phyloP scores from a whole-genome alignment of 2,888 invertebrate genomes.

The Kuschelorhynchus macadamiae region DNA sequence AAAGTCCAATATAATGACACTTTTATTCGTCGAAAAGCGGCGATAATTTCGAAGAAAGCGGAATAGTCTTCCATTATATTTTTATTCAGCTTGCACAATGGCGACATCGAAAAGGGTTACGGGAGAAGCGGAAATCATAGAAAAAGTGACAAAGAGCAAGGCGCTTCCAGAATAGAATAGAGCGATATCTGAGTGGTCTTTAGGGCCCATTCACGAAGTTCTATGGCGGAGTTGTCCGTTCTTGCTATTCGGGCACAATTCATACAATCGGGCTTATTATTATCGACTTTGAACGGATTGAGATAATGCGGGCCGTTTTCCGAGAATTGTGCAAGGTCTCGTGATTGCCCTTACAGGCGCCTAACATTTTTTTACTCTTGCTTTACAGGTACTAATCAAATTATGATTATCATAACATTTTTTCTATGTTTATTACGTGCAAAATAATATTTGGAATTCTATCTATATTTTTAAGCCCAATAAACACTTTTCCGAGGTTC shows the following conservation, averaged over 20 bases:
- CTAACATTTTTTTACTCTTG: too few species aligned
- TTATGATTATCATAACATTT: too few species aligned
- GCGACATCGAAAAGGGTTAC: conserved; percentile 65
- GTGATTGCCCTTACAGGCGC: too few species aligned
- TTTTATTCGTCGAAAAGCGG: background rate
- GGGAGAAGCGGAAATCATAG: conserved; percentile 66
- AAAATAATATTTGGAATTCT: too few species aligned
- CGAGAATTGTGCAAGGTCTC: too few species aligned
- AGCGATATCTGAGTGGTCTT: conserved; percentile 66
- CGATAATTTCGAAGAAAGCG: background rate
- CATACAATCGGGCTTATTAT: conserved; percentile 62
- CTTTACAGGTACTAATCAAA: too few species aligned
- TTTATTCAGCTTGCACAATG: conserved; percentile 51
- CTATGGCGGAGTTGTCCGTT: conserved; percentile 59
- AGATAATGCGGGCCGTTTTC: conserved; percentile 13
- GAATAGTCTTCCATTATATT: background rate
- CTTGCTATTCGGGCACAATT: conserved; percentile 63
- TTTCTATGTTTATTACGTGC: too few species aligned
- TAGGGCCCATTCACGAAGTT: conserved; percentile 61
- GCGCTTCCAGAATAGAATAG: conserved; percentile 63
- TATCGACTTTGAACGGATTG: conserved; percentile 41
- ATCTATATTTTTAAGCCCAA: too few species aligned
- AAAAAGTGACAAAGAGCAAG: conserved; percentile 62
- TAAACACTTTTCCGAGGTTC: too few species aligned
- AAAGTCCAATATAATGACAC: background rate